Evolutionary conservation across 1,140 invertebrate genomes (phyloP), one percentile per base, ranked within the genome.

Genomic region (Caenorhabditis tropicalis): DNA sequence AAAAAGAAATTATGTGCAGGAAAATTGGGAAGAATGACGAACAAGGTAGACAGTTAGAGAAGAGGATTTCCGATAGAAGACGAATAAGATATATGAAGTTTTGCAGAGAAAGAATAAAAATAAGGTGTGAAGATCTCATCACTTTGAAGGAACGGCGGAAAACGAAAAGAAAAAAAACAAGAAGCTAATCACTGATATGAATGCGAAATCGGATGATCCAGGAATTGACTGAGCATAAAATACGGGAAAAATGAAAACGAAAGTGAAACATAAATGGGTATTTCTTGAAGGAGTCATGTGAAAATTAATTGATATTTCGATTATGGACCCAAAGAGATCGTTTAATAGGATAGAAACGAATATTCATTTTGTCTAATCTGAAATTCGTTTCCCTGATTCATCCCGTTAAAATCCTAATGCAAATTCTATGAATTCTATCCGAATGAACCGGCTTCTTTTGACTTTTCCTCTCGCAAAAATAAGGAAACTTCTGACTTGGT

Each of bases 151-250:
- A 74, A 74, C 5, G 9, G n/a, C 6, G 43, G 7, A 43, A 43
- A 33, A 5, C 15, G 16, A 27, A 15, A 24, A 43, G 43, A 24
- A 27, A 27, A 5, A 74, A 74, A 46, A 43, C n/a, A 24, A 39
- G 15, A 27, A 46, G 36, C 29, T 43, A 74, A 74, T n/a, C 4
- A 53, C 16, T n/a, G 9, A 31, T 29, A 60, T 60, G 6, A 12
- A 46, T 33, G n/a, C 36, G 43, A 74, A 46, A n/a, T 74, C 58
- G 58, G 58, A 65, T 65, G 12, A 65, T 65, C 58, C 9, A 36
- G 58, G 58, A 36, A 65, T 29, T 65, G 6, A 19, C n/a, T 33
- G 29, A 65, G 58, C 58, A 65, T 36, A 65, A 65, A 31, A 36
- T 6, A 36, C 16, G n/a, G 7, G 36, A 65, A 6, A 33, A 0